phyloP scores from a whole-genome alignment of 2,113 vertebrate genomes.

The Gyps fulvus region DNA sequence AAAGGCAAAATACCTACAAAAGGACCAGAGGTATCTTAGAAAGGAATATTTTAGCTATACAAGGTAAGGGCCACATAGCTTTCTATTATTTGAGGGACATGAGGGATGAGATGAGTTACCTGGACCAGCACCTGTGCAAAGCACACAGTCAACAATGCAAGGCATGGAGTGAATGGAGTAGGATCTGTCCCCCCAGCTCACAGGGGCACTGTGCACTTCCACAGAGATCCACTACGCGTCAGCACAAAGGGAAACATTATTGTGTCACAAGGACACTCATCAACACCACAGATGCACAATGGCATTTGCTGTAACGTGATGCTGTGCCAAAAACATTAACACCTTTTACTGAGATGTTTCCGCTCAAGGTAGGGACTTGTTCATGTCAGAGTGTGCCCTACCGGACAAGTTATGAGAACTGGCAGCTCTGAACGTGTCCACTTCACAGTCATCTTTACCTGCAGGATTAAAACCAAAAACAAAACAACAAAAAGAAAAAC shows the following conservation, averaged over 20 bases:
- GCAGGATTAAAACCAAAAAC: neutral
- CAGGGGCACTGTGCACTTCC: neutral
- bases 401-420: neutral
- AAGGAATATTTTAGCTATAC: neutral
- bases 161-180: neutral
- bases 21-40: neutral
- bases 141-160: neutral
- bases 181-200: neutral
- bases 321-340: neutral
- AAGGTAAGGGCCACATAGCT: accelerated
- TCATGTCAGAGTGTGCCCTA: neutral
- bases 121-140: neutral
- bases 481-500: neutral
- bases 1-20: neutral
- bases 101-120: neutral
- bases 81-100: neutral
- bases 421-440: accelerated
- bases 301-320: neutral
- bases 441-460: neutral
- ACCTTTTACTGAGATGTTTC: neutral
- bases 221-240: neutral
- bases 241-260: neutral
- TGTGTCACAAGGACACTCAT: neutral
- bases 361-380: neutral
- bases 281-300: accelerated